These are phyloP conservation scores for Leguminivora glycinivorella DNA, from an alignment of 1,140 invertebrate genomes.

Conservation along the genomic window DNA sequence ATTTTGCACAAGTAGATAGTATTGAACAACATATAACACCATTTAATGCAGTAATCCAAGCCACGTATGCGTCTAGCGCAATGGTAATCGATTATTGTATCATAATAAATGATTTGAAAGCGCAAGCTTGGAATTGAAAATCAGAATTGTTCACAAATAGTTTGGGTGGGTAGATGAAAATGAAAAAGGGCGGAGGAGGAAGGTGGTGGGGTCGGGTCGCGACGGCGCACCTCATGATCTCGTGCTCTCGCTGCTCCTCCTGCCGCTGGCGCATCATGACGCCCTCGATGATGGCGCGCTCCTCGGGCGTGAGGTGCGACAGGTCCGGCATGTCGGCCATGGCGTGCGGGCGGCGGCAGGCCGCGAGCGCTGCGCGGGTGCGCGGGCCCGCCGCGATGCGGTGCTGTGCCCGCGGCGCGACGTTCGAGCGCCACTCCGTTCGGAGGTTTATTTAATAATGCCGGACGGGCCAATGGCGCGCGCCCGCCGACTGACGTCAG, in stretches of 20 bases:
- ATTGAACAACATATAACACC: not conserved
- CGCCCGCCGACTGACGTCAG: constrained; percentile 71
- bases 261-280: constrained; percentile 97
- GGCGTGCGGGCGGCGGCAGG: constrained; percentile 61
- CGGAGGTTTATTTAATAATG: constrained; percentile 75
- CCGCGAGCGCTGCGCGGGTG: constrained; percentile 54
- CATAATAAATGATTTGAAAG: constrained; percentile 12
- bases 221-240: constrained; percentile 92
- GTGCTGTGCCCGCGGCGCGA: constrained; percentile 71
- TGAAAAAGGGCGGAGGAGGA: constrained; percentile 35
- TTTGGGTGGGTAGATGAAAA: constrained; percentile 37
- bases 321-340: constrained; percentile 96
- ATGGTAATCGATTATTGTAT: constrained; percentile 22
- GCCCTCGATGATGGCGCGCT: constrained; percentile 97
- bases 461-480: constrained; percentile 71
- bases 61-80: constrained; percentile 10
- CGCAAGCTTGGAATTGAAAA: not conserved
- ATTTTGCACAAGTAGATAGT: not conserved
- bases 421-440: constrained; percentile 60
- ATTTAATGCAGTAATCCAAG: not conserved
- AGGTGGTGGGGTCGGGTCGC: constrained; percentile 41
- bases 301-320: constrained; percentile 98
- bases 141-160: not conserved
- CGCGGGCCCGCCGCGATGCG: constrained; percentile 72
- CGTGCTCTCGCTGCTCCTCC: constrained; percentile 97